These are phyloP conservation scores for Ceratina calcarata DNA, from an alignment of 1,140 invertebrate genomes.

Conservation along the genomic window DNA sequence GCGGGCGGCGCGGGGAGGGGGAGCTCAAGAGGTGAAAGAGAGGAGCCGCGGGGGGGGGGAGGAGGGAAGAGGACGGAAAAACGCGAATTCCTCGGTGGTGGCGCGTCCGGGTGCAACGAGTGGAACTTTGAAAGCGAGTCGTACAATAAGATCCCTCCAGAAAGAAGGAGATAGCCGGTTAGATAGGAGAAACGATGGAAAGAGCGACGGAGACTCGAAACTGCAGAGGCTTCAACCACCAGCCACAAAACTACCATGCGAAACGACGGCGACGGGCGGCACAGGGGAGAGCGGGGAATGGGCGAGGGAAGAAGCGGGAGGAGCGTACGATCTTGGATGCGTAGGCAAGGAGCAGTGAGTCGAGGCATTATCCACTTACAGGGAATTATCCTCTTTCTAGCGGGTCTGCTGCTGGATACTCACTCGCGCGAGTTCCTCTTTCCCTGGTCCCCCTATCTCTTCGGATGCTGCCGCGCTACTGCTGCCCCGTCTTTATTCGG, in stretches of 20 bases:
- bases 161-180: slow-evolving; percentile 27
- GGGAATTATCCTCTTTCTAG: slow-evolving; percentile 71
- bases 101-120: slow-evolving; percentile 55
- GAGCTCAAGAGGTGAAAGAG: neutral
- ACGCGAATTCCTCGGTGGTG: slow-evolving; percentile 60
- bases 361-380: slow-evolving; percentile 76
- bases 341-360: slow-evolving; percentile 69
- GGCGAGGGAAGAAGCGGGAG: slow-evolving; percentile 34
- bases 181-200: slow-evolving; percentile 22
- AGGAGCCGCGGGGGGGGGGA: slow-evolving; percentile 1
- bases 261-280: slow-evolving; percentile 53
- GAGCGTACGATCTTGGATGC: slow-evolving; percentile 58
- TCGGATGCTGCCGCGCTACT: neutral
- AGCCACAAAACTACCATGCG: slow-evolving; percentile 56
- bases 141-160: slow-evolving; percentile 54
- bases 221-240: slow-evolving; percentile 60
- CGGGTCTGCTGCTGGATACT: slow-evolving; percentile 41
- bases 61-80: slow-evolving; percentile 53
- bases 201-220: slow-evolving; percentile 18
- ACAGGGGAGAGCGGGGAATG: slow-evolving; percentile 42
- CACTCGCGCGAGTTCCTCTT: slow-evolving; percentile 42
- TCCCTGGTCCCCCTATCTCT: slow-evolving; percentile 23
- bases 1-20: neutral
- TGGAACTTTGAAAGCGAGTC: slow-evolving; percentile 61
- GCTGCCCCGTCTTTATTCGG: slow-evolving; percentile 63